Percentiles rank a stretch among this genome's conserved stretches.
These are phyloP conservation scores for Drosophila hydei DNA, from an alignment of 1,140 invertebrate species.

Conservation along the genomic window DNA sequence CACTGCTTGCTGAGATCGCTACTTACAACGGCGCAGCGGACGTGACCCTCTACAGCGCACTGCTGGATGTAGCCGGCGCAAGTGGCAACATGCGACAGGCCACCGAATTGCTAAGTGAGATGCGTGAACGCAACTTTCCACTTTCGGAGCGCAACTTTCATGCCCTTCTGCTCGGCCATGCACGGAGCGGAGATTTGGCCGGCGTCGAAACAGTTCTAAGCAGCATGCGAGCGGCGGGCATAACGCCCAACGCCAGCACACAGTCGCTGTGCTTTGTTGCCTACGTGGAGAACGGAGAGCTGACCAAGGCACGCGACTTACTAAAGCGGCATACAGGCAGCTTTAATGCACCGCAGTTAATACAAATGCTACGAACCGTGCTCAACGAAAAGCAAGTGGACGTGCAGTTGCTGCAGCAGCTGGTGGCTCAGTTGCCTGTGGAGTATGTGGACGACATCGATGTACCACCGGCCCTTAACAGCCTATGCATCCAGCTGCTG, in stretches of 20 bases:
- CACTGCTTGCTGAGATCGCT: slow-evolving; percentile 63
- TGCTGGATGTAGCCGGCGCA: slow-evolving; percentile 84
- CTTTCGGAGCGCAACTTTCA: slow-evolving; percentile 85
- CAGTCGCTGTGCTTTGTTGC: slow-evolving; percentile 85
- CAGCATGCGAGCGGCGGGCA: slow-evolving; percentile 83
- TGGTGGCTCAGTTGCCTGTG: slow-evolving; percentile 54
- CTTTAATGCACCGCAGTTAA: slow-evolving; percentile 59
- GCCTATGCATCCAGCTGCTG: slow-evolving; percentile 67
- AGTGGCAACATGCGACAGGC: slow-evolving; percentile 85
- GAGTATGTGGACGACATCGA: slow-evolving; percentile 58
- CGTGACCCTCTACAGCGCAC: slow-evolving; percentile 58
- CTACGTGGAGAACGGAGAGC: slow-evolving; percentile 84
- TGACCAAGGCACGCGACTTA: slow-evolving; percentile 55
- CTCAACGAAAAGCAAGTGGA: slow-evolving; percentile 19
- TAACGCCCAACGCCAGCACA: slow-evolving; percentile 57
- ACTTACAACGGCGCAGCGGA: slow-evolving; percentile 46
- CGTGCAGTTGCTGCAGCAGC: slow-evolving; percentile 41
- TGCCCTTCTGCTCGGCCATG: slow-evolving; percentile 85
- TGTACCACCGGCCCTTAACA: slow-evolving; percentile 52
- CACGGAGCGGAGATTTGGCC: slow-evolving; percentile 81
- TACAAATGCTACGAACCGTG: slow-evolving; percentile 59
- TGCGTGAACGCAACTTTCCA: slow-evolving; percentile 84
- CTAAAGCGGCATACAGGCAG: slow-evolving; percentile 34
- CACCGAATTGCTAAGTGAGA: slow-evolving; percentile 84
- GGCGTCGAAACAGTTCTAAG: slow-evolving; percentile 71